Base-by-base conservation (phyloP, 2,113 vertebrate genomes). In the Sylvietta virens region DNA sequence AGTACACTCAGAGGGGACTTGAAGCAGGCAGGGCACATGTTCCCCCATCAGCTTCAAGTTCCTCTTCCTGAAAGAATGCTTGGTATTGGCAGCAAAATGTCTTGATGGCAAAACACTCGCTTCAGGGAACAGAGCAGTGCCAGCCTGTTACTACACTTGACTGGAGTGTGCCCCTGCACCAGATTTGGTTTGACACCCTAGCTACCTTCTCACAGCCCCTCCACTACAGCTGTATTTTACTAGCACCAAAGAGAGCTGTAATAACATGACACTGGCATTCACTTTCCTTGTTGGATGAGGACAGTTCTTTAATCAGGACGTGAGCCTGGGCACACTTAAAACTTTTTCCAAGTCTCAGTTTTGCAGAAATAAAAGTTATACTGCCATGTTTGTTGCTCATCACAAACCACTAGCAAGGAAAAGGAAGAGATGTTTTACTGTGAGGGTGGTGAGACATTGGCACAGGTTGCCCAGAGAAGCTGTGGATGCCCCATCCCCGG, bases 251-350 rank as follows among this genome's bases (percentile, higher is more conserved):
- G 13, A 7, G 20, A 67, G 45, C 13, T 17, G 37, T 0, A 11
- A 40, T 1, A n/a, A 16, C 23, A 21, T 27, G 15, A 42, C 10
- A 51, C 0, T 2, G 7, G 7, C 0, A 0, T 13, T 31, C 27
- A 9, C 22, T 27, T 35, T 16, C 45, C 50, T 30, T 10, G 5
- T 1, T 37, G 11, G 4, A 31, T 9, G 22, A 15, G 19, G 8
- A 14, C 1, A 3, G 8, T 12, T 28, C 17, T 44, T 45, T 10
- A n/a, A 67, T 3, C 10, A 15, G 4, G 23, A 39, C 0, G 3
- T 31, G 33, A 76, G 39, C 7, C 19, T 39, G n/a, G 11, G 4
- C 27, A 9, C 9, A 5, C 44, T 58, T 61, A 33, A 62, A 82
- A 72, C 71, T 54, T 65, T 19, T 54, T 13, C 50, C 2, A 7